phyloP scores from a whole-genome alignment of 2,797 vertebrate genomes.

The Phrynocephalus vlangalii region DNA sequence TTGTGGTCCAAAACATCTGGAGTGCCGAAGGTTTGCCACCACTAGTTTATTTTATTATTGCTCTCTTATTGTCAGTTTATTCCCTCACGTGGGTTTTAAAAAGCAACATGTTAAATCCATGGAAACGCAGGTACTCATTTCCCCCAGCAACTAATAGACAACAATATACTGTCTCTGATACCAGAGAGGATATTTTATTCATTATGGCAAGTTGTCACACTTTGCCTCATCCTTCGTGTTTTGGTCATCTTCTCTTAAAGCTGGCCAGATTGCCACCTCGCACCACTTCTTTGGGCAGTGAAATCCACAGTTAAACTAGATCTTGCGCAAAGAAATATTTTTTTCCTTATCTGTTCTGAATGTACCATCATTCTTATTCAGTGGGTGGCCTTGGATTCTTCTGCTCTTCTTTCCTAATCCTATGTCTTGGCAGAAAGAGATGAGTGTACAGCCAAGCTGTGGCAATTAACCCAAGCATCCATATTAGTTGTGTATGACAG shows the following conservation, averaged over 20 bases:
- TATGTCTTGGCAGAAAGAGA: not conserved
- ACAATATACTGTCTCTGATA: not conserved
- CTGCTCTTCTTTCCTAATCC: not conserved
- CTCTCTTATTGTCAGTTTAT: too few relatives aligned
- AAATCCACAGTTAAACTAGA: not conserved
- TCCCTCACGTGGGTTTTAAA: too few relatives aligned
- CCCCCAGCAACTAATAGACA: not conserved
- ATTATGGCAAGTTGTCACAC: not conserved
- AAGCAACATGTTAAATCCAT: too few relatives aligned
- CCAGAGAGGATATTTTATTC: not conserved
- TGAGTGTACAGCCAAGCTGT: not conserved
- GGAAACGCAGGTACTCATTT: too few relatives aligned
- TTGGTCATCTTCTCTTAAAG: not conserved
- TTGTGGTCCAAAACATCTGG: too few relatives aligned
- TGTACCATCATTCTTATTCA: not conserved
- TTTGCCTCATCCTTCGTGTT: not conserved
- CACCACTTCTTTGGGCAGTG: not conserved
- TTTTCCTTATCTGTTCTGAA: not conserved
- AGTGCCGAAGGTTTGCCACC: too few relatives aligned
- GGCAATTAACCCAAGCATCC: not conserved
- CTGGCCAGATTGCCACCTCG: not conserved
- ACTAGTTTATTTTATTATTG: too few relatives aligned
- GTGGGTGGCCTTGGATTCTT: not conserved
- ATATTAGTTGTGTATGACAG: not conserved
- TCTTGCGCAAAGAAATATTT: not conserved